Evolutionary conservation across 1,140 invertebrate genomes (phyloP), one percentile per base, ranked within the genome.

Genomic region (Tribolium madens): DNA sequence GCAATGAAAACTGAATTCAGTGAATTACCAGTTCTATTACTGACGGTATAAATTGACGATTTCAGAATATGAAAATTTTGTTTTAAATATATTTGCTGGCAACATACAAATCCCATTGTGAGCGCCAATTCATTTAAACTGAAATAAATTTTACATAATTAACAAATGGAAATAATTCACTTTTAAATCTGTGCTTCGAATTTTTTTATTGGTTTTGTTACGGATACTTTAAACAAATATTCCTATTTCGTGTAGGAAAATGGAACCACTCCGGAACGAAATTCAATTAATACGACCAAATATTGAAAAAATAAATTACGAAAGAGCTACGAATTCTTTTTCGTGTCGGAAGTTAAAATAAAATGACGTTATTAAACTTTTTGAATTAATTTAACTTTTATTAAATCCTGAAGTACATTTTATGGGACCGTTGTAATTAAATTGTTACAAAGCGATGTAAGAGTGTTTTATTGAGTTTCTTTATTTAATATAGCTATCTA

Each of bases 311-410:
- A 64, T 64, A 64, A 64, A 64, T 64, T 33, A 33, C 1, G 57
- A 64, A 64, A 64, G 21, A 64, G 21, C 57, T 33, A 12, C 21
- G 57, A 64, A 42, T 64, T 64, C 57, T 64, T 64, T 64, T 64
- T 64, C 57, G 9, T 31, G 57, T 64, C 57, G 57, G 57, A 64
- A 64, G 57, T 64, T 64, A 64, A 64, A 72, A 50, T 50, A 50
- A 50, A 72, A 50, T 33, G 70, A 72, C 70, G 50, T 72, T 72
- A 72, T 72, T 72, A 72, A 50, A 72, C 70, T 72, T 48, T 72
- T 72, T 72, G 70, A 72, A 72, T 72, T 50, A 72, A 72, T 72
- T 72, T 52, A 72, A 33, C 70, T 72, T 48, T 72, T 72, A 72
- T 72, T 48, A 72, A 72, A 72, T 72, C 26, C 46, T 72, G 42